Evolutionary conservation across 92 coral and sea anemone genomes (phyloP), one percentile per base, ranked within the genome.

Genomic region (Bergia puertoricense): DNA sequence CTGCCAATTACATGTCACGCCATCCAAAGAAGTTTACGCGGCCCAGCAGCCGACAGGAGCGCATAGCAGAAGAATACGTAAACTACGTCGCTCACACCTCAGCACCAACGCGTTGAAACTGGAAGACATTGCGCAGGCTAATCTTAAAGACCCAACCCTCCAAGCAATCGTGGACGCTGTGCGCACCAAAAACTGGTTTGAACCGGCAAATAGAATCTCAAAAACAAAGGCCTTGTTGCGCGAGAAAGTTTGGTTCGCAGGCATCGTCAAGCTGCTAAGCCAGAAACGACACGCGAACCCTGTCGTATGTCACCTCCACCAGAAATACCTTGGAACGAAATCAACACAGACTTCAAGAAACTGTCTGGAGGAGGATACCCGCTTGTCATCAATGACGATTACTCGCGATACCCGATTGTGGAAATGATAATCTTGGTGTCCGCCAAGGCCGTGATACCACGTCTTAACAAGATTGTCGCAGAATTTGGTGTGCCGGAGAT

Each of bases 191-290:
- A 66, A 85, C 15, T 85, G 88, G 51, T 13, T 20, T 81, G 88
- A 85, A 45, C 57, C n/a, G 11, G 18, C 42, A 9, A 9, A 91
- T 81, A 92, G 95, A 6, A 76, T 93, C 10, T 90, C 89, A 46
- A 91, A 91, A n/a, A 93, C 92, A 0, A 89, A 91, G 71, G 74
- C 89, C 9, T 89, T 89, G 1, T 45, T 91, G 23, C 90, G 92
- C 18, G 91, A 91, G 80, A 91, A 91, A 74, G 94, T 89, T 8
- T 93, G 92, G 94, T 94, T 92, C 59, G 85, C 96, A 5, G 80
- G 88, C 76, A 74, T 88, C 50, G 93, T 66, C 93, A 89, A 87
- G 76, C 77, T 41, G 30, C 86, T 22, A 88, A 90, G 45, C 92
- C 92, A 51, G 82, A 86, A 57, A 74, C 79, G 73, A 91, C 57